Base-by-base conservation (phyloP, 2,888 invertebrate genomes). In the Callyntrura sp. region DNA sequence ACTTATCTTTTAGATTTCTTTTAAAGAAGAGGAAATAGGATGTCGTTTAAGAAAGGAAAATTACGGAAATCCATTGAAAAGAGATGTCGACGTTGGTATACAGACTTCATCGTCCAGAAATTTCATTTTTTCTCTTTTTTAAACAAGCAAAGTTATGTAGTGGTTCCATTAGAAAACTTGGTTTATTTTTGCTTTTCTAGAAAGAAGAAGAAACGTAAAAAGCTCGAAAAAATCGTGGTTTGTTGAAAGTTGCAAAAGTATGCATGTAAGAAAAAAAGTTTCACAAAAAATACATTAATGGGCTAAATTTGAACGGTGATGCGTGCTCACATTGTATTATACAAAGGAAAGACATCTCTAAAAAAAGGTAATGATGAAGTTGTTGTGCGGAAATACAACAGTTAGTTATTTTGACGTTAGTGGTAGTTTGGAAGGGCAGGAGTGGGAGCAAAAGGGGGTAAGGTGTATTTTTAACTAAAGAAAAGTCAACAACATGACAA, bases 21-120 rank as follows among this genome's bases (percentile, higher is more conserved):
- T 35, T 35, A n/a, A 51, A 51, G n/a, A n/a, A 23, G 12, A 23
- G 28, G 12, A 35, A 35, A 35, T 35, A 25, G n/a, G 51, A 51
- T n/a, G 48, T 51, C 28, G 6, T 68, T 76, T 3, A 35, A 35
- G n/a, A 28, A 28, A 8, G 28, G 23, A 78, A 76, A 25, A 57
- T 55, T 78, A 55, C 55, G 57, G 57, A 78, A 78, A 55, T 78
- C 78, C 51, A 78, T 78, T 78, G 78, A 78, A 78, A 78, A 55
- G 28, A 11, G 78, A 55, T 28, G 35, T 28, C 55, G 78, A 55
- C 55, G 8, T 0, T 60, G 51, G 51, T n/a, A 35, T 35, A 55
- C 78, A 35, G 78, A 28, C 35, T 35, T 35, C 51, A 28, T 28
- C 55, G 25, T 23, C 23, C 12, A 68, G 35, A 20, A 51, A 12